Evolutionary conservation across 2,888 invertebrate species (phyloP).

Genomic region (Synanthedon andrenaeformis): DNA sequence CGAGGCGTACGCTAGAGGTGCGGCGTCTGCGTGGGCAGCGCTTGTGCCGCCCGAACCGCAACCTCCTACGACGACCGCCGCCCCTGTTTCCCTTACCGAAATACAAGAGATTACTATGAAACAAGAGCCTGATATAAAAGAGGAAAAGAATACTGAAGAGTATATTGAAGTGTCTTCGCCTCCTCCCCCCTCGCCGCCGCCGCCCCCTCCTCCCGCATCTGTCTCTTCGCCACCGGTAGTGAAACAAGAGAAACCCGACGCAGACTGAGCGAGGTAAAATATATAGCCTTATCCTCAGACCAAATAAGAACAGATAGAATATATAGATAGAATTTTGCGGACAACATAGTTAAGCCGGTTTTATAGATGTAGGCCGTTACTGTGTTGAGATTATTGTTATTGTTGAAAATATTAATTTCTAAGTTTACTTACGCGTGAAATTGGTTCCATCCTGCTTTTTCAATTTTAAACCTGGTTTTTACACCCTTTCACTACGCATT

Average conservation of each 20-base stretch:
- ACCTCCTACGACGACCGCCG: constrained; percentile 17
- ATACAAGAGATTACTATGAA: constrained; percentile 32
- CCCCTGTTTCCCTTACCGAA: not conserved
- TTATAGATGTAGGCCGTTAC: no score
- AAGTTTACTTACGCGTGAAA: no score
- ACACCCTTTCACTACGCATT: no score
- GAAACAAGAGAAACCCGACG: constrained; percentile 56
- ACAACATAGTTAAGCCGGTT: no score
- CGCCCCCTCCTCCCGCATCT: constrained; percentile 15
- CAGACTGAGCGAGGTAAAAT: constrained; percentile 25
- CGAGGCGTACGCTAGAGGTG: constrained; percentile 58
- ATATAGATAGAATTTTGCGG: no score
- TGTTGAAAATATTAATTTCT: no score
- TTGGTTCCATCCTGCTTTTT: no score
- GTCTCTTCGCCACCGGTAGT: constrained; percentile 30
- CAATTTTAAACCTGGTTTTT: no score
- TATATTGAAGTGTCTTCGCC: constrained; percentile 65
- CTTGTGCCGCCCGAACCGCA: constrained; percentile 39
- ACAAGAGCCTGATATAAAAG: constrained; percentile 54
- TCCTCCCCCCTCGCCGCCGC: constrained; percentile 41
- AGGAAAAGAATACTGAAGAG: constrained; percentile 54
- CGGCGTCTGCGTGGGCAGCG: constrained; percentile 58
- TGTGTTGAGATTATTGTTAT: no score
- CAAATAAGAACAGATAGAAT: no score
- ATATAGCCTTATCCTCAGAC: constrained; percentile 3